Evolutionary conservation across 2,113 vertebrate species (phyloP).

Genomic region (Uria aalge): DNA sequence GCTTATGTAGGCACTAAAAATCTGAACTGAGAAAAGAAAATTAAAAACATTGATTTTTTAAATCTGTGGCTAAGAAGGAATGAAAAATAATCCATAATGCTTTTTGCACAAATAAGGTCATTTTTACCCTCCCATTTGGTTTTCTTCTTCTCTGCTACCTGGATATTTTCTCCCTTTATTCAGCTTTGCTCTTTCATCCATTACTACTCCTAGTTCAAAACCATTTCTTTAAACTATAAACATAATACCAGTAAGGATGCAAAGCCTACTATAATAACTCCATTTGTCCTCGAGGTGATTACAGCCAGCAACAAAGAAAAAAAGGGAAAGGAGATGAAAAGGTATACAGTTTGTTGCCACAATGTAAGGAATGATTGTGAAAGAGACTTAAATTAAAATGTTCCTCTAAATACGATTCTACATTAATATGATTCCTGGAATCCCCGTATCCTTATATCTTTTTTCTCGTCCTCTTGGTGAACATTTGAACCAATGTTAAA

Average conservation of each 20-base stretch:
- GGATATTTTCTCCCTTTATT: not conserved
- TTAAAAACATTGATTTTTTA: constrained; percentile 41
- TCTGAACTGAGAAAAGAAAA: constrained; percentile 30
- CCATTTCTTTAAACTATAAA: constrained; percentile 6
- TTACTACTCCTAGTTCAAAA: not conserved
- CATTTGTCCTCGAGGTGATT: not conserved
- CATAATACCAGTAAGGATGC: not conserved
- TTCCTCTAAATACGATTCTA: not conserved
- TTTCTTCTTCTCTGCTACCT: not conserved
- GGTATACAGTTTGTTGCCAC: not conserved
- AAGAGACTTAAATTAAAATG: not conserved
- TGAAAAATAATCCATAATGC: not conserved
- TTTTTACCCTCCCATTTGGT: not conserved
- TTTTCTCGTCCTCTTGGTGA: not conserved
- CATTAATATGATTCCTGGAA: not conserved
- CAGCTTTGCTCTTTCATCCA: not conserved
- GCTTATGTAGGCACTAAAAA: not conserved
- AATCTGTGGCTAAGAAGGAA: not conserved
- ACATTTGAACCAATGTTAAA: not conserved
- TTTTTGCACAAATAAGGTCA: not conserved
- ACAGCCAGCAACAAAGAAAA: not conserved
- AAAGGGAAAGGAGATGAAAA: not conserved
- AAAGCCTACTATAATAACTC: not conserved
- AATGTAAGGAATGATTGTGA: not conserved
- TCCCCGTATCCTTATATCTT: not conserved